Conservation (phyloP, 2,888 invertebrate species). For the Drosophila vallismaia region DNA sequence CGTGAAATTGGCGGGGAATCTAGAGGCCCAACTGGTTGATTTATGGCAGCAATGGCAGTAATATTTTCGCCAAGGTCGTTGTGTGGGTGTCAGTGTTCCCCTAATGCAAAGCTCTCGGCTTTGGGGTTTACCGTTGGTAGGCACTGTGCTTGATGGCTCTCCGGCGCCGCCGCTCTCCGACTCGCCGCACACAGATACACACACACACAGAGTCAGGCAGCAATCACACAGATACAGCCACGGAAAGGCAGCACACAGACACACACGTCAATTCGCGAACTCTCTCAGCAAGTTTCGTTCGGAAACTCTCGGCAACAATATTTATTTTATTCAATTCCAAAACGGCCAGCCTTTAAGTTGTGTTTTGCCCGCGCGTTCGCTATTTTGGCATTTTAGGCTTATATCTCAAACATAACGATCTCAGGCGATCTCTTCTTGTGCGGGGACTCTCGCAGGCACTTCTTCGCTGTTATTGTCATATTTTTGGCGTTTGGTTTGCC, state of each 20-base stretch:
- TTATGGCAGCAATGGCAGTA: constrained; percentile 26
- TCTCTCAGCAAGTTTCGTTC: constrained; percentile 15
- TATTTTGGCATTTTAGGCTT: constrained; percentile 14
- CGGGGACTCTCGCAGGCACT: constrained; percentile 3
- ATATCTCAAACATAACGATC: constrained; percentile 39
- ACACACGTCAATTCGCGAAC: background rate
- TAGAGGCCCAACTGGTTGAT: constrained; percentile 7
- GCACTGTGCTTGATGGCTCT: constrained; percentile 18
- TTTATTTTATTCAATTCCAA: constrained; percentile 76
- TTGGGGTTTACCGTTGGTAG: constrained; percentile 2
- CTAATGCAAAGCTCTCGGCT: constrained; percentile 23
- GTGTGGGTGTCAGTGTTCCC: constrained; percentile 24
- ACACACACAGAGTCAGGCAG: background rate
- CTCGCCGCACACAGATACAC: constrained; percentile 16
- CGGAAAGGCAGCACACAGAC: constrained; percentile 2
- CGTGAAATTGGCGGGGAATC: constrained; percentile 3
- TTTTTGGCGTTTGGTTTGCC: constrained; percentile 18
- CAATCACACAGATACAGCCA: constrained; percentile 23
- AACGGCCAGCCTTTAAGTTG: constrained; percentile 48
- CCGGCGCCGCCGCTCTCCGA: constrained; percentile 24
- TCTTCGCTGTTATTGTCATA: constrained; percentile 11
- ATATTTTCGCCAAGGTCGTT: constrained; percentile 32
- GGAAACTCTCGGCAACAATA: constrained; percentile 45
- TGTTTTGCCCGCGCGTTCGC: constrained; percentile 63
- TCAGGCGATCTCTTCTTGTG: constrained; percentile 21